phyloP scores from a whole-genome alignment of 2,113 vertebrate species.

The Galeopterus variegatus region DNA sequence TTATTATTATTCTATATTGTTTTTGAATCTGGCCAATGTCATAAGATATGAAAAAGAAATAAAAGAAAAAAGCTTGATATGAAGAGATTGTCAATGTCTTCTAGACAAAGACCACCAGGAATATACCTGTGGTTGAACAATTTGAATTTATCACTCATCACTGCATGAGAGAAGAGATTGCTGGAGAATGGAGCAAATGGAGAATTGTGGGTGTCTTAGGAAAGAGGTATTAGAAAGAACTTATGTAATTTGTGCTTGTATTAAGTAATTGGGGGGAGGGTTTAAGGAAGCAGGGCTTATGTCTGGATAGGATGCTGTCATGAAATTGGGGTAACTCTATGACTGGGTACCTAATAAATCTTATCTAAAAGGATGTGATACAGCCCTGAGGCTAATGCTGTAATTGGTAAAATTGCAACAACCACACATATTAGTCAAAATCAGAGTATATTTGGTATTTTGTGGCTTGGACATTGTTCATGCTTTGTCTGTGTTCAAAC shows the following conservation, averaged over 20 bases:
- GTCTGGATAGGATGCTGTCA: background rate
- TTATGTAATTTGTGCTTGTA: background rate
- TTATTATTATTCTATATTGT: background rate
- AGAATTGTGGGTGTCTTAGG: background rate
- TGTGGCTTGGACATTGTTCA: slow-evolving; percentile 21
- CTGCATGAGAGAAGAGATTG: background rate
- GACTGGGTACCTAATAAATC: background rate
- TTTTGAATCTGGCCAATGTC: background rate
- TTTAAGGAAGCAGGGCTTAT: slow-evolving; percentile 13
- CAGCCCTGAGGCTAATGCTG: background rate
- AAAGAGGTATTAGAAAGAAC: background rate
- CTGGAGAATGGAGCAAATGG: background rate
- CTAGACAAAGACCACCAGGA: background rate
- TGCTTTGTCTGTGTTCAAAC: slow-evolving; percentile 56
- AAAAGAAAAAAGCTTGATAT: background rate
- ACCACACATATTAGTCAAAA: background rate
- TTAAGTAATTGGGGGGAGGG: background rate
- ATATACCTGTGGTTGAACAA: background rate
- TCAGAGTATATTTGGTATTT: slow-evolving; percentile 17
- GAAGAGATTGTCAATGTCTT: background rate
- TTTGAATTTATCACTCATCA: background rate
- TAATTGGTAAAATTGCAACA: background rate
- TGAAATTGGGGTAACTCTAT: background rate
- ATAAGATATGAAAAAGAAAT: background rate
- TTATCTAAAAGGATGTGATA: background rate